A percentile compares a stretch with the other conserved stretches of the same genome.
These are phyloP conservation scores for Hofmannophila pseudospretella DNA, from an alignment of 2,888 invertebrate species.

Conservation along the genomic window DNA sequence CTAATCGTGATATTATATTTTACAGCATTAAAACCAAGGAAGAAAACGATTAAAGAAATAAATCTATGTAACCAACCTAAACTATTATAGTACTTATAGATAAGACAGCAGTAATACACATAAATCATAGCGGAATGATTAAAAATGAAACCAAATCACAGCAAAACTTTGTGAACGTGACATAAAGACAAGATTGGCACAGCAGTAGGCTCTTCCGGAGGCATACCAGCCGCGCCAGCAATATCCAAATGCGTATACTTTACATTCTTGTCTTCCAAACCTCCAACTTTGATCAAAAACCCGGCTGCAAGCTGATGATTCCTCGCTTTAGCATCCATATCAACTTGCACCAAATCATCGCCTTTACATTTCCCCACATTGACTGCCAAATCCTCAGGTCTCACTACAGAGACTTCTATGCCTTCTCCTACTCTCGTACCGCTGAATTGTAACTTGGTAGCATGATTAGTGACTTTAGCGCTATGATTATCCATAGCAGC, in stretches of 20 bases:
- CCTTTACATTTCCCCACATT: conserved; percentile 84
- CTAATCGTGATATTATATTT: no score
- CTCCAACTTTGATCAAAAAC: conserved; percentile 89
- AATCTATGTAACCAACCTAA: no score
- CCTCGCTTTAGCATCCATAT: conserved; percentile 53
- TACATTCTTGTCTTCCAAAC: conserved; percentile 86
- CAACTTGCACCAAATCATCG: conserved; percentile 83
- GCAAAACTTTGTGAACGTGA: conserved; percentile 57
- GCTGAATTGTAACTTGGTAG: conserved; percentile 80
- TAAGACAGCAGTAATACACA: no score
- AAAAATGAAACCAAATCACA: background rate
- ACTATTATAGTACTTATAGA: no score
- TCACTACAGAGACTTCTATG: conserved; percentile 85
- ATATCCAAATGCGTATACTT: conserved; percentile 89
- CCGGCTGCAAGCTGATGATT: conserved; percentile 70
- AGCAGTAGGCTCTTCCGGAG: conserved; percentile 82
- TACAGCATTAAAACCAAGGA: no score
- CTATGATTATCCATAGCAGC: conserved; percentile 86
- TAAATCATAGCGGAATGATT: no score
- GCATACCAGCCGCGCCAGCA: conserved; percentile 83
- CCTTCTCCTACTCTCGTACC: conserved; percentile 84
- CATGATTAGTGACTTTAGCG: conserved; percentile 77
- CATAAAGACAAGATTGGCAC: conserved; percentile 82
- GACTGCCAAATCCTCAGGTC: conserved; percentile 82
- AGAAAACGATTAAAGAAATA: no score